A percentile compares a stretch with the other conserved stretches of the same genome.
Conservation (phyloP, 1,140 invertebrate genomes). For the Maniola jurtina region DNA sequence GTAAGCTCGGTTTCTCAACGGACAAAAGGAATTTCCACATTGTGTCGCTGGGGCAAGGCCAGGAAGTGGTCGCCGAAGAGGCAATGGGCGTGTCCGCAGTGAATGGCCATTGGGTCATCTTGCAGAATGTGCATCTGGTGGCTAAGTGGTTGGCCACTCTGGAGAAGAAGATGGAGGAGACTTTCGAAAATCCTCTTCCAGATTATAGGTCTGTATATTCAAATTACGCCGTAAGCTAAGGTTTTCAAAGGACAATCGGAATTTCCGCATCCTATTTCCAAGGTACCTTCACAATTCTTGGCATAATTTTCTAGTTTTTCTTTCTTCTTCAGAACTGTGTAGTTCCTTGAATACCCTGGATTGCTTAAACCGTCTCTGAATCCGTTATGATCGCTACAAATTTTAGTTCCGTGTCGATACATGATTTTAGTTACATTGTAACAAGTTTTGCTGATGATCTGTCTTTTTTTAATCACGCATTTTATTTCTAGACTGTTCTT, state of each 20-base stretch:
- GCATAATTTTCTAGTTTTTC: no score
- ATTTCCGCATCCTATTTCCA: no score
- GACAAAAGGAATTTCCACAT: constrained; percentile 94
- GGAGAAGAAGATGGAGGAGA: constrained; percentile 94
- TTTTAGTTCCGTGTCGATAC: no score
- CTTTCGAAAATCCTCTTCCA: constrained; percentile 83
- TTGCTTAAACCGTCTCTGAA: no score
- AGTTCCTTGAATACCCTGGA: no score
- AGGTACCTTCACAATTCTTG: no score
- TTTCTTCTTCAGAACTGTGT: no score
- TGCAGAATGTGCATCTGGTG: constrained; percentile 95
- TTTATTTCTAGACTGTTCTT: constrained; percentile 75
- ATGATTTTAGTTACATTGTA: no score
- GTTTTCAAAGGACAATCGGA: no score
- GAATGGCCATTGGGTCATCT: constrained; percentile 95
- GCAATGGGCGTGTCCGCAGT: constrained; percentile 88
- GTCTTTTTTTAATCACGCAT: background rate
- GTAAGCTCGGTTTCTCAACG: constrained; percentile 88
- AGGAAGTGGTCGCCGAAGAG: constrained; percentile 93
- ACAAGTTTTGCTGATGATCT: no score
- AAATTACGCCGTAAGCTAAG: no score
- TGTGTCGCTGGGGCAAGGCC: constrained; percentile 96
- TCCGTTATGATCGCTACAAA: no score
- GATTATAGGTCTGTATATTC: constrained; percentile 79
- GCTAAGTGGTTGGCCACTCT: constrained; percentile 91